Base-by-base conservation (phyloP, 1,140 invertebrate genomes). In the Apis cerana region DNA sequence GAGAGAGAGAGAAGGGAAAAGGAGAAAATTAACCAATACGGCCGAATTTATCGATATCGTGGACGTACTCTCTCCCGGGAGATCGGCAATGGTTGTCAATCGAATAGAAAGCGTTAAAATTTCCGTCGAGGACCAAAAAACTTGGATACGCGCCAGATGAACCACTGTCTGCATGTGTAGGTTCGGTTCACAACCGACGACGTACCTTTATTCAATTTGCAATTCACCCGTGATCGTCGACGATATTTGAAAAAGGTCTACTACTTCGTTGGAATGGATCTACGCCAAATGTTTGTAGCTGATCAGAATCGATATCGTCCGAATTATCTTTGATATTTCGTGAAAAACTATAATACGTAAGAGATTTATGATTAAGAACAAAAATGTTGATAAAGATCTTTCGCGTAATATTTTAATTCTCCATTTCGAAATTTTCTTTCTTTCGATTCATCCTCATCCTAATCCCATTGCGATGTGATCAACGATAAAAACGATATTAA, bases 141-240 rank as follows among this genome's bases (percentile, higher is more conserved):
- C 83, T 88, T 84, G 82, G 86, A 58, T 56, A 54, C 59, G 23
- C 50, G 82, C 82, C 85, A 88, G 82, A 77, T 56, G 52, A 77
- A 80, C 58, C 82, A 52, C 76, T 74, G 61, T 80, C 52, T 78
- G 75, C 68, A 48, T 86, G 58, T 77, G 68, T 56, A 76, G 68
- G 72, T 27, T 33, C 65, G 80, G 48, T 61, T 70, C 69, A 71
- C 75, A 21, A 83, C 54, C 78, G 80, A 86, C 78, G 80, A 86
- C 80, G 70, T 72, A 61, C 70, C 65, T 80, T 87, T 87, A 86
- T 87, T 87, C 84, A 87, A 86, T 87, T 86, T 83, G 80, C 68
- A 56, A 74, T 83, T 83, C 85, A 72, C 68, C n/a, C 68, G 52
- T 71, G 50, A 64, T 21, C 68, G 65, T 62, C 50, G 11, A 17